Base-by-base conservation (phyloP, 2,888 invertebrate species). In the Liopterus haemorrhoidalis region DNA sequence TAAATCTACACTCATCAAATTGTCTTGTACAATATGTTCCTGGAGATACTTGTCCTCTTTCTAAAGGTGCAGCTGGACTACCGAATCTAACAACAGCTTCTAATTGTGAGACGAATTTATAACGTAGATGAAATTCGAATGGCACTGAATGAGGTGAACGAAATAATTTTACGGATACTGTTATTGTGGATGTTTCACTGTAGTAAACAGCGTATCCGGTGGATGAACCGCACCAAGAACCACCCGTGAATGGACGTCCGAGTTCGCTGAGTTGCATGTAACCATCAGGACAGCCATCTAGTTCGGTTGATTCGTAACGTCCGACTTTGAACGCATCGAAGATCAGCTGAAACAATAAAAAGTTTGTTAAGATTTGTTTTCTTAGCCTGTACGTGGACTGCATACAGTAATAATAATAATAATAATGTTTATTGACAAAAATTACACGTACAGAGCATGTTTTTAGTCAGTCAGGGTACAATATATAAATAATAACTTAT, bases 301-400 rank as follows among this genome's bases (percentile, higher is more conserved):
- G 64, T 48, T 78, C 81, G 35, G 82, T 79, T 39, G 82, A 71
- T 62, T 85, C 85, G 67, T 87, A 84, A 38, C 86, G 79, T 2
- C 91, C 91, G 57, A 91, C 82, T 61, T 83, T 84, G 72, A 91
- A 90, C 60, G 86, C 84, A 65, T 91, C 90, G 75, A 91, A 89
- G 54, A 88, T 82, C 46, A 89, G 73, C 80, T 80, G 73, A 14
- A 67, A 69, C 49, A 50, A 59, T 57, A 49, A 43, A 44, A 48
- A 37, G n/a, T n/a, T n/a, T n/a, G n/a, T 21, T 12, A 11, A 9
- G 11, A 16, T 18, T 16, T 16, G 4, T 2, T 18, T 8, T 5
- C 2, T 35, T 3, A 3, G 19, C 5, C 8, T 22, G 11, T 24
- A 37, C 24, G 22, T 9, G 12, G n/a, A 15, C 6, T 11, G 21